Evolutionary conservation across 2,797 vertebrate species (phyloP).

Genomic region (Mormyrus hasselquistii): DNA sequence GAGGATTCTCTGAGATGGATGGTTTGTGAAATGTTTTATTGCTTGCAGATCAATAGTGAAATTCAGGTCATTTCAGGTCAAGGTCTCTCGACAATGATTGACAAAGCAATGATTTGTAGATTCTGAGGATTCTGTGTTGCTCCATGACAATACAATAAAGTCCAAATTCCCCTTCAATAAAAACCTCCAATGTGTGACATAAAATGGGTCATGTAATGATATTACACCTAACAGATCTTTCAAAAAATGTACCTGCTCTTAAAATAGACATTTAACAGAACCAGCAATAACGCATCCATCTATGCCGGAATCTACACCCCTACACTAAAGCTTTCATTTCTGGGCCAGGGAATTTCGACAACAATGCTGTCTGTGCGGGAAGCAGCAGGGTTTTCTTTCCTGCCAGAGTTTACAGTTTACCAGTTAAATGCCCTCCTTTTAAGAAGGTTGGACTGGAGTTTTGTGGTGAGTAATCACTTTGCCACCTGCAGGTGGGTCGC

Average conservation of each 20-base stretch:
- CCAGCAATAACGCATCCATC: not conserved
- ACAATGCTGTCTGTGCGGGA: constrained; percentile 15
- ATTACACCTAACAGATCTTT: not conserved
- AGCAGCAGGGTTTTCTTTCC: constrained; percentile 17
- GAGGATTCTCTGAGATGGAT: not conserved
- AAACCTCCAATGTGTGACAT: not conserved
- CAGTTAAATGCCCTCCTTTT: constrained; percentile 55
- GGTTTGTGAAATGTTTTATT: not conserved
- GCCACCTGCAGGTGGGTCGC: constrained; percentile 55
- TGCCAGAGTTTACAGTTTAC: constrained; percentile 50
- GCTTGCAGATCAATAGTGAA: not conserved
- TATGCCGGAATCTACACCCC: not conserved
- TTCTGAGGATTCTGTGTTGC: too few relatives aligned
- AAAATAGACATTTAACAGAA: not conserved
- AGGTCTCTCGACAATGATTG: not conserved
- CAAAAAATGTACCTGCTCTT: constrained; percentile 1
- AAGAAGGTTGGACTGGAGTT: constrained; percentile 52
- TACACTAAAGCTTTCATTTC: not conserved
- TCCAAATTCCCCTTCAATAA: not conserved
- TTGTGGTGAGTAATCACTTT: constrained; percentile 60
- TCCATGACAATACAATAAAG: not conserved
- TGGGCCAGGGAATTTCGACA: not conserved
- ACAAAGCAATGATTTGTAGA: not conserved
- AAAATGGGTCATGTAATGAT: not conserved
- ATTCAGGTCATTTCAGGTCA: not conserved